A percentile compares a stretch with the other conserved stretches of the same genome.
Conservation (phyloP, 2,888 invertebrate species). For the Sisyra nigra region DNA sequence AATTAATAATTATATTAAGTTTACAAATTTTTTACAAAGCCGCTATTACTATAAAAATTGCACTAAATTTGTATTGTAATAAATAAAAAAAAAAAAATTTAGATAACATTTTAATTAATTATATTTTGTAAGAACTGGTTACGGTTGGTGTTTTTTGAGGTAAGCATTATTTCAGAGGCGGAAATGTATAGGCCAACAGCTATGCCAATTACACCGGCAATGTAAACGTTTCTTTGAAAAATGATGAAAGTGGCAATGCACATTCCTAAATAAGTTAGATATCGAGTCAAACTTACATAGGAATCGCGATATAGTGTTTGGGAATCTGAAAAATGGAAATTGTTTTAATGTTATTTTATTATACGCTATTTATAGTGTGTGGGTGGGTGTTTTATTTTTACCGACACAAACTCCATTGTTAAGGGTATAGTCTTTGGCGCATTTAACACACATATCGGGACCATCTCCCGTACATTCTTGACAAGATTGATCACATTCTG, state of each 20-base stretch:
- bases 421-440: constrained; percentile 55
- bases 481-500: constrained; percentile 71
- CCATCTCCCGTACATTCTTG: constrained; percentile 75
- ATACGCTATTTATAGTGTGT: not conserved
- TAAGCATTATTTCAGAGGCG: constrained; percentile 64
- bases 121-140: too few species aligned
- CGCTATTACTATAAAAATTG: too few species aligned
- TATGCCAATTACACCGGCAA: constrained; percentile 64
- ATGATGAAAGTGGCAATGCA: constrained; percentile 74
- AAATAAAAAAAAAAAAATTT: too few species aligned
- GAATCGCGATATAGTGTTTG: constrained; percentile 33
- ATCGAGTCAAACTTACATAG: constrained; percentile 47
- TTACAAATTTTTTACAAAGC: too few species aligned
- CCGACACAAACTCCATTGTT: constrained; percentile 64
- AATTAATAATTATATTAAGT: too few species aligned
- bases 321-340: constrained; percentile 23
- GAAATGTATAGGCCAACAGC: constrained; percentile 70
- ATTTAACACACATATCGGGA: constrained; percentile 75
- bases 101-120: too few species aligned
- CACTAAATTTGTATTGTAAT: too few species aligned
- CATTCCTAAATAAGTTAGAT: constrained; percentile 71
- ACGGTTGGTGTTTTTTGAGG: not conserved
- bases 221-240: constrained; percentile 58
- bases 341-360: not conserved
- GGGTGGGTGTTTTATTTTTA: too few species aligned